Evolutionary conservation across 2,888 invertebrate species (phyloP).

Genomic region (Halocaridina rubra): DNA sequence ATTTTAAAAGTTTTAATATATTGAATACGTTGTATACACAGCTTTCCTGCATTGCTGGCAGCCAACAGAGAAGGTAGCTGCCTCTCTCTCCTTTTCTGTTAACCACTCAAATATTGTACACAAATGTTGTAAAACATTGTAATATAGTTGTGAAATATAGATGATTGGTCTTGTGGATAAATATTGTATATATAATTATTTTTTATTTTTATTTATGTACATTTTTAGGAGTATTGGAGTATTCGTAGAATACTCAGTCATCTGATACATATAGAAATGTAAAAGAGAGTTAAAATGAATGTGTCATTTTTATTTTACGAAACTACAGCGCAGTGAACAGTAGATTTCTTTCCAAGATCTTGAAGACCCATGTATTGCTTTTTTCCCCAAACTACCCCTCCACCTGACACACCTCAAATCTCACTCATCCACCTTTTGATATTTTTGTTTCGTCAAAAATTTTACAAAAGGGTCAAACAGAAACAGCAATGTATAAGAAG

Average conservation of each 20-base stretch:
- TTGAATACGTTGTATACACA: too few relatives aligned
- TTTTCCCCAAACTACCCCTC: neutral
- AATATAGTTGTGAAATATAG: constrained; percentile 46
- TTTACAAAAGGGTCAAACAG: constrained; percentile 47
- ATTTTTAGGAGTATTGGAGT: constrained; percentile 49
- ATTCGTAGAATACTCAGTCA: constrained; percentile 31
- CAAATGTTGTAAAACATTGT: constrained; percentile 55
- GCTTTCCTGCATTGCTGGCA: too few relatives aligned
- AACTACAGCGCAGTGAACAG: too few relatives aligned
- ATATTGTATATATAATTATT: constrained; percentile 57
- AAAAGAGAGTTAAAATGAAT: neutral
- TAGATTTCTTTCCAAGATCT: too few relatives aligned
- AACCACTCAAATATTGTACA: constrained; percentile 49
- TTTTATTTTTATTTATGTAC: too few relatives aligned
- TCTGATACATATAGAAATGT: neutral
- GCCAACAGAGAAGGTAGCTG: too few relatives aligned
- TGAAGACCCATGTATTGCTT: too few relatives aligned
- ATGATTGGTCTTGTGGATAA: constrained; percentile 36
- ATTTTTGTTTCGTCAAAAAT: constrained; percentile 55
- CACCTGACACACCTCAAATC: neutral
- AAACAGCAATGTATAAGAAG: constrained; percentile 22
- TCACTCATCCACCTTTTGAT: constrained; percentile 36
- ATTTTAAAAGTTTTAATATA: too few relatives aligned
- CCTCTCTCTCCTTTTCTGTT: neutral
- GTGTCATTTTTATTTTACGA: too few relatives aligned